phyloP scores from a whole-genome alignment of 2,797 vertebrate genomes.

The Melanotaenia pygmaea region DNA sequence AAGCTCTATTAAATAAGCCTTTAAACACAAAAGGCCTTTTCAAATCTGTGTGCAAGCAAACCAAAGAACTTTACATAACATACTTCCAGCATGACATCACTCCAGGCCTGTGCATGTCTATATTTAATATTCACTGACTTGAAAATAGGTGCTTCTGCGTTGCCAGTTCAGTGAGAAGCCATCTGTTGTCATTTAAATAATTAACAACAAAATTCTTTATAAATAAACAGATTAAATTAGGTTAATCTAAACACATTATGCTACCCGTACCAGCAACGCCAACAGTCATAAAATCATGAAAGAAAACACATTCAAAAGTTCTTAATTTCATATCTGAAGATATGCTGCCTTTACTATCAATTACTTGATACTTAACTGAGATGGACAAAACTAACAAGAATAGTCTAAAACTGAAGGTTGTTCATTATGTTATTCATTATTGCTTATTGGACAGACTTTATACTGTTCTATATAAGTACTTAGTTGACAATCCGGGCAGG shows the following conservation, averaged over 20 bases:
- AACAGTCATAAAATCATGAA: no score
- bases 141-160: not conserved
- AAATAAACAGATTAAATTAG: not conserved
- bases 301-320: no score
- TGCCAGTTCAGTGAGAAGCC: not conserved
- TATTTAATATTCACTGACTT: not conserved
- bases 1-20: not conserved
- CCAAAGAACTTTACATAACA: not conserved
- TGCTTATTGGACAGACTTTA: constrained; percentile 9
- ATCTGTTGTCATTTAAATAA: not conserved
- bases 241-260: no score
- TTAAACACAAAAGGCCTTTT: not conserved
- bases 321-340: no score
- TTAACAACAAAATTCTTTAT: not conserved
- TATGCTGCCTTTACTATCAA: no score
- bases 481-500: constrained; percentile 52
- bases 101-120: not conserved
- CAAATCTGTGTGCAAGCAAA: not conserved
- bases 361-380: no score
- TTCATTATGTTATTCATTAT: not conserved
- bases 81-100: not conserved
- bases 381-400: not conserved
- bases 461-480: constrained; percentile 30
- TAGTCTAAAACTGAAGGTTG: not conserved
- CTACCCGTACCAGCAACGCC: no score